These are phyloP conservation scores for Scaptodrosophila lebanonensis DNA, from an alignment of 1,140 invertebrate species.

Conservation along the genomic window DNA sequence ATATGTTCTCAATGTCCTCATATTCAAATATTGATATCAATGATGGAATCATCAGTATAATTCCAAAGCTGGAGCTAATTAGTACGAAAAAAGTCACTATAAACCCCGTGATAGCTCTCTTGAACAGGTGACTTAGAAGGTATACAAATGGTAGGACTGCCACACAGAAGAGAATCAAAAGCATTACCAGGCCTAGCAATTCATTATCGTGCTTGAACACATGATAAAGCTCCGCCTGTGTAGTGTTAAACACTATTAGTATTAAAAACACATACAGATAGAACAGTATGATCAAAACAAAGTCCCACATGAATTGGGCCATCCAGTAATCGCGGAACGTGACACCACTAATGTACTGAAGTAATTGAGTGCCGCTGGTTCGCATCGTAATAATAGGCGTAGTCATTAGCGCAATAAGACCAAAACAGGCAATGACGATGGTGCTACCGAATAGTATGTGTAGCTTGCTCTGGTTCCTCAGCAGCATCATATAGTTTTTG, in stretches of 20 bases:
- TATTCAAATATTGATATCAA: background rate
- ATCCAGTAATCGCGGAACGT: background rate
- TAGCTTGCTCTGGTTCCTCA: no score
- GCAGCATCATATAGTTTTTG: no score
- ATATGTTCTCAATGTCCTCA: background rate
- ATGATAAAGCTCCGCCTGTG: no score
- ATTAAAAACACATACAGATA: background rate
- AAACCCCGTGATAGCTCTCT: background rate
- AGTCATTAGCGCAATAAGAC: background rate
- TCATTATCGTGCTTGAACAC: constrained; percentile 2
- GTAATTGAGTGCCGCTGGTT: background rate
- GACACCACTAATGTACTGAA: background rate
- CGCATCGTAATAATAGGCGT: background rate
- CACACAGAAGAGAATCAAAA: constrained; percentile 1
- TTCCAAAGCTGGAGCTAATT: background rate
- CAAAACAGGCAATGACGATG: background rate
- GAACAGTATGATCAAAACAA: background rate
- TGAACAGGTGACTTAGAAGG: background rate
- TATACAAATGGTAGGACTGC: constrained; percentile 13
- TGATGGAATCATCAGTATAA: background rate
- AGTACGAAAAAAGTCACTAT: constrained; percentile 1
- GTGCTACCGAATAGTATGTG: background rate
- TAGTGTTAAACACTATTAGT: no score
- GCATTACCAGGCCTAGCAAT: background rate
- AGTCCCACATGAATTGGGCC: background rate